Evolutionary conservation across 2,113 vertebrate genomes (phyloP), one percentile per base, ranked within the genome.

Genomic region (Pao palembangensis): DNA sequence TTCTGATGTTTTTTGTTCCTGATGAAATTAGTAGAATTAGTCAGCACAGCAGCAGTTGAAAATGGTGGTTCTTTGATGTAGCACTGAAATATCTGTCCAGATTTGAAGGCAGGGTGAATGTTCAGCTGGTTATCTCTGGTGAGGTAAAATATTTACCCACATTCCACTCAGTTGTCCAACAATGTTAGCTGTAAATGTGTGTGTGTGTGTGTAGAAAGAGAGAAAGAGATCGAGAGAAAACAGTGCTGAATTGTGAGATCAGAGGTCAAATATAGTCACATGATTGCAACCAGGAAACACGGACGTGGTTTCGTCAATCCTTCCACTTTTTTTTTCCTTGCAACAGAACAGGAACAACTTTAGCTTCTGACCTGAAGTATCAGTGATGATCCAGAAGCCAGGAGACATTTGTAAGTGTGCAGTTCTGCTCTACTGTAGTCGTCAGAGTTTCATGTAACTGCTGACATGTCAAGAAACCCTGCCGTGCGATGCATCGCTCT

Each of bases 251-350:
- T 61, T 51, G 18, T 28, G 34, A 47, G 78, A 59, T 69, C 73
- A 87, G 89, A 78, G 77, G 74, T 89, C 73, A 62, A 28, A 28
- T 7, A 28, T 28, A 7, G 69, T 88, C 87, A 89, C 76, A 51
- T 82, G 81, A 2, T 41, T 31, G 41, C 43, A 82, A 86, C 66
- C 79, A 84, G 87, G 85, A 89, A 89, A 75, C 1, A 2, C 43
- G 54, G 75, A 75, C 62, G 67, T 41, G 55, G 18, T 25, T 1
- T 16, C 21, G 8, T 46, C 25, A 51, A 1, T 68, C 59, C 58
- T 21, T 34, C n/a, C 3, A 4, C 19, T 75, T 82, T 58, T 61
- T 19, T 17, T 44, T 16, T 63, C 19, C 34, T 38, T 10, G 42
- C 48, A 51, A 66, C 10, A 0, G 46, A 53, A 46, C 49, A 64